Conservation (phyloP, 2,797 vertebrate genomes). For the Anolis apletophallus region DNA sequence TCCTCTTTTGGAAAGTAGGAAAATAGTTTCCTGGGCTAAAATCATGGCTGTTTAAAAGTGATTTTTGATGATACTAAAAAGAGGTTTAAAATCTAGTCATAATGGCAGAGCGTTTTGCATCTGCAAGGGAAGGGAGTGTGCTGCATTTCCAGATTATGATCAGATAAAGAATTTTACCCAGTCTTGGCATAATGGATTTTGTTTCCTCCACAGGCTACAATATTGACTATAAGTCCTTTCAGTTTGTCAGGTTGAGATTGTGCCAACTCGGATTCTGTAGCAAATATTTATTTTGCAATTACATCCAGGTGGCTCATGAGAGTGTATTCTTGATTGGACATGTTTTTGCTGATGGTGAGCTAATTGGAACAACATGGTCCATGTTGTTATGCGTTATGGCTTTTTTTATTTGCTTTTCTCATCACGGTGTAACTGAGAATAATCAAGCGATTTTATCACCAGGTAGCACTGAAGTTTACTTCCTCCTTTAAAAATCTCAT, state of each 20-base stretch:
- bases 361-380: constrained; percentile 17
- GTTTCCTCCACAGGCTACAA: not conserved
- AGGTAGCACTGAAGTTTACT: not conserved
- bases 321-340: not conserved
- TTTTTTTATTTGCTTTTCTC: constrained; percentile 27
- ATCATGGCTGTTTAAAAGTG: not conserved
- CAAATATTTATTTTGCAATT: constrained; percentile 30
- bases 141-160: constrained; percentile 1
- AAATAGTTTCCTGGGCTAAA: not conserved
- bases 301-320: not conserved
- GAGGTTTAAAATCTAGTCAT: not conserved
- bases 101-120: constrained; percentile 17
- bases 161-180: not conserved
- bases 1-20: not conserved
- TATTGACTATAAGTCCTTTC: not conserved
- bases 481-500: not conserved
- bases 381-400: not conserved
- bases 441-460: not conserved
- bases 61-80: not conserved
- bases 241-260: not conserved
- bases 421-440: not conserved
- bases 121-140: not conserved
- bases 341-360: constrained; percentile 9
- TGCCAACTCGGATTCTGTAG: not conserved
- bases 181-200: constrained; percentile 1